Conservation (phyloP, 2,797 vertebrate genomes). For the Lepidocolaptes lacrymiger region DNA sequence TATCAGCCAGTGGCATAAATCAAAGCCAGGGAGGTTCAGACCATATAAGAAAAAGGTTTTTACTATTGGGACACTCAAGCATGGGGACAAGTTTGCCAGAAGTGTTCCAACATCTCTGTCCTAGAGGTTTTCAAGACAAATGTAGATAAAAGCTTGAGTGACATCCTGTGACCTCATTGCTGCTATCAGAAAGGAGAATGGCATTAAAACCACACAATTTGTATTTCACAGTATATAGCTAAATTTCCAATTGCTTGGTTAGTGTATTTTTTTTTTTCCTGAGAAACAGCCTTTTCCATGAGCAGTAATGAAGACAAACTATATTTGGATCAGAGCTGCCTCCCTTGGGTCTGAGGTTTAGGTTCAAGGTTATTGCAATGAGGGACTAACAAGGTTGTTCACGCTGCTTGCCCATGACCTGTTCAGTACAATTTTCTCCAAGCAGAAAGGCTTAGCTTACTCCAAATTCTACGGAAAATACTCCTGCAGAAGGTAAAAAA, state of each 20-base stretch:
- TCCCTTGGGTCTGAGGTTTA: background rate
- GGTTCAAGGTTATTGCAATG: background rate
- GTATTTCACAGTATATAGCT: background rate
- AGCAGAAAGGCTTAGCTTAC: background rate
- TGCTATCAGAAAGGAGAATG: background rate
- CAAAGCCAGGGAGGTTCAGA: background rate
- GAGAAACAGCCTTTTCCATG: background rate
- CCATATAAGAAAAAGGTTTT: background rate
- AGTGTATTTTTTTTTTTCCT: too few species aligned
- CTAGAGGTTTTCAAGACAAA: background rate
- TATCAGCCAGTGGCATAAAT: background rate
- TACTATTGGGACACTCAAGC: background rate
- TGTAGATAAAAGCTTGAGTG: background rate
- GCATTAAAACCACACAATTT: background rate
- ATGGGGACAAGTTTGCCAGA: background rate
- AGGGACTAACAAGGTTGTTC: background rate
- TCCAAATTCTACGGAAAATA: background rate
- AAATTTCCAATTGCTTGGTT: background rate
- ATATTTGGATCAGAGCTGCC: background rate
- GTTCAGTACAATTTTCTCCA: background rate
- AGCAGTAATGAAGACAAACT: background rate
- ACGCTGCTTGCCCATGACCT: background rate
- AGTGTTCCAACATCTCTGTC: background rate
- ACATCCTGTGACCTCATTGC: background rate
- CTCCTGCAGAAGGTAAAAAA: background rate